A percentile compares a stretch with the other conserved stretches of the same genome.
Conservation (phyloP, 53 echinoderm and acorn worm genomes). For the Luidia sarsii region DNA sequence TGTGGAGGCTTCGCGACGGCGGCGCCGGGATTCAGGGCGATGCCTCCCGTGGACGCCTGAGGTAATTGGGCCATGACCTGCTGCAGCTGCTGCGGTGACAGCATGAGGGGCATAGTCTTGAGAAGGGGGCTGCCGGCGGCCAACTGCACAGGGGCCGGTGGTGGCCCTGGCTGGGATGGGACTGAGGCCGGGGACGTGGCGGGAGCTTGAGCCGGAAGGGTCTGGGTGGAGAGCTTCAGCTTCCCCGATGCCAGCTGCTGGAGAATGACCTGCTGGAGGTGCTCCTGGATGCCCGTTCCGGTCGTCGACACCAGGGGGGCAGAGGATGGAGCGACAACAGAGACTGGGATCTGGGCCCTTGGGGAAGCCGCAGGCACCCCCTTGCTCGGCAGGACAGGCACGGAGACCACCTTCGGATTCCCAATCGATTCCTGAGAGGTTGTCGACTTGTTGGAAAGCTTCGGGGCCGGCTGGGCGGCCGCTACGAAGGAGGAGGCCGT, state of each 20-base stretch:
- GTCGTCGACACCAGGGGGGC: too few species aligned
- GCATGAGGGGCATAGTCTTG: neutral
- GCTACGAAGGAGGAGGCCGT: slow-evolving; percentile 11
- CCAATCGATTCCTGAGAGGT: neutral
- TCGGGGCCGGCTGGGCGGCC: neutral
- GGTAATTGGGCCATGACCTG: neutral
- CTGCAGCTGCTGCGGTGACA: slow-evolving; percentile 20
- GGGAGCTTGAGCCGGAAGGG: neutral
- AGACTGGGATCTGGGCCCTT: neutral
- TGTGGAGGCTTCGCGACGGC: too few species aligned
- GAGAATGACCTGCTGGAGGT: slow-evolving; percentile 24
- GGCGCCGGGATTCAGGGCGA: too few species aligned
- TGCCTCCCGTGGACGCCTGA: too few species aligned
- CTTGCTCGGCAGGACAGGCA: slow-evolving; percentile 8
- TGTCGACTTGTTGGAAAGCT: too few species aligned
- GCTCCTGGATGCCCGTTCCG: neutral
- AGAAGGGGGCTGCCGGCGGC: neutral
- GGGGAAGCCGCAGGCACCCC: neutral
- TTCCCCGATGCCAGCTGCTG: slow-evolving; percentile 43
- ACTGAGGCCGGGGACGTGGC: too few species aligned
- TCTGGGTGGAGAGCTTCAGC: slow-evolving; percentile 19
- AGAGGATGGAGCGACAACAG: too few species aligned
- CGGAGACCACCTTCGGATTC: neutral
- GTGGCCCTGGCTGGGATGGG: neutral
- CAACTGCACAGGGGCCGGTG: neutral